Percentiles rank a stretch among this genome's conserved stretches.
These are phyloP conservation scores for Oreochromis spilurus DNA, from an alignment of 2,113 vertebrate genomes.

Conservation along the genomic window DNA sequence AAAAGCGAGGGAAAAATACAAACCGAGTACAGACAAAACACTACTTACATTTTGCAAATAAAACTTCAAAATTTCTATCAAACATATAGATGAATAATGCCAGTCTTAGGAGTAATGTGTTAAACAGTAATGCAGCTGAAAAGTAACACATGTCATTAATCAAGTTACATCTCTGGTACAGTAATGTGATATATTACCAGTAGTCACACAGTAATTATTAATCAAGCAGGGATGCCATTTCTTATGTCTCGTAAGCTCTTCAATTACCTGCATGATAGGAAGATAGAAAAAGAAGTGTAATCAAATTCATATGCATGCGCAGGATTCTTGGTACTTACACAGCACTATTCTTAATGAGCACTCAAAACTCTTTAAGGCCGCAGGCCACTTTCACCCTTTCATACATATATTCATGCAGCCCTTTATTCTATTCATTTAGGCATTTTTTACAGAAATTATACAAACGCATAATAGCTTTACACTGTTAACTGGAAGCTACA, in stretches of 20 bases:
- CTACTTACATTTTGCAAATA: background rate
- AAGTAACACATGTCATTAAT: background rate
- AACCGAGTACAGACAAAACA: background rate
- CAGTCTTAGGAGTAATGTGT: background rate
- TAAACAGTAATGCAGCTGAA: background rate
- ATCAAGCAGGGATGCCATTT: background rate
- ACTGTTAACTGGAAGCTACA: background rate
- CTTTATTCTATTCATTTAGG: background rate
- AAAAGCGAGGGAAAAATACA: background rate
- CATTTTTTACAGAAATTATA: background rate
- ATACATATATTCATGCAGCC: background rate
- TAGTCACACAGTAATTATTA: background rate
- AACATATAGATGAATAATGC: background rate
- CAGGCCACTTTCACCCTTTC: background rate
- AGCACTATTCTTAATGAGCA: background rate
- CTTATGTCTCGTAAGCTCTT: background rate
- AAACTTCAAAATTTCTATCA: background rate
- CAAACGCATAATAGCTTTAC: background rate
- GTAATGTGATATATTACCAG: background rate
- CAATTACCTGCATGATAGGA: background rate
- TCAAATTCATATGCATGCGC: background rate
- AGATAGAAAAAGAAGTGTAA: background rate
- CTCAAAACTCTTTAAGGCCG: background rate
- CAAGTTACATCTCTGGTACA: background rate
- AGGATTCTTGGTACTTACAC: background rate